Percentiles rank a stretch among this genome's conserved stretches.
Conservation (phyloP, 2,888 invertebrate species). For the Anaspis maculata region DNA sequence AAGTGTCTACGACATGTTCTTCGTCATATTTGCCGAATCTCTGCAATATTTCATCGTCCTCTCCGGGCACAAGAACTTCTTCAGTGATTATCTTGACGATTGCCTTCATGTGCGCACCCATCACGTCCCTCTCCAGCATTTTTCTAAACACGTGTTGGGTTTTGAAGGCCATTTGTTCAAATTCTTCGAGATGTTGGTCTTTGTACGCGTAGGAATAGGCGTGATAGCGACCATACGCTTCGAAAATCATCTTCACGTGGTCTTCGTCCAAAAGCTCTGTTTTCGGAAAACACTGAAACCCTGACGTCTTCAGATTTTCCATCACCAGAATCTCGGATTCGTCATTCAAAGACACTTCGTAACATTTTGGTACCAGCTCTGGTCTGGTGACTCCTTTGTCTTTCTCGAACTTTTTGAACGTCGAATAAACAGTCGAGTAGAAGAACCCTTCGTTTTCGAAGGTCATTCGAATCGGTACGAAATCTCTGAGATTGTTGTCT, state of each 20-base stretch:
- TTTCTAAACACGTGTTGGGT: neutral
- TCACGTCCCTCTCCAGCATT: neutral
- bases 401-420: neutral
- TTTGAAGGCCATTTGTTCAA: neutral
- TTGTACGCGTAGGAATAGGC: constrained; percentile 6
- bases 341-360: constrained; percentile 3
- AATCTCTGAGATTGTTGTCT: constrained; percentile 5
- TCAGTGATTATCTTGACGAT: too few relatives aligned
- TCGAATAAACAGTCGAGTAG: neutral
- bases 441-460: constrained; percentile 1
- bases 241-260: constrained; percentile 8
- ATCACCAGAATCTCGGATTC: constrained; percentile 5
- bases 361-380: constrained; percentile 7
- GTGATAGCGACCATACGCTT: constrained; percentile 8
- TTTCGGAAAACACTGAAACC: constrained; percentile 10
- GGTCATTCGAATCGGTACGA: constrained; percentile 2
- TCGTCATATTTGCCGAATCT: constrained; percentile 4
- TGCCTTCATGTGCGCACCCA: neutral
- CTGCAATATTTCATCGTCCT: constrained; percentile 7
- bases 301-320: constrained; percentile 6
- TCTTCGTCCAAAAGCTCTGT: constrained; percentile 6
- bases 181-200: constrained; percentile 4
- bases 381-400: neutral
- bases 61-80: constrained; percentile 3
- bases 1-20: neutral